Conservation (phyloP, 2,113 vertebrate genomes). For the Callocephalon fimbriatum region DNA sequence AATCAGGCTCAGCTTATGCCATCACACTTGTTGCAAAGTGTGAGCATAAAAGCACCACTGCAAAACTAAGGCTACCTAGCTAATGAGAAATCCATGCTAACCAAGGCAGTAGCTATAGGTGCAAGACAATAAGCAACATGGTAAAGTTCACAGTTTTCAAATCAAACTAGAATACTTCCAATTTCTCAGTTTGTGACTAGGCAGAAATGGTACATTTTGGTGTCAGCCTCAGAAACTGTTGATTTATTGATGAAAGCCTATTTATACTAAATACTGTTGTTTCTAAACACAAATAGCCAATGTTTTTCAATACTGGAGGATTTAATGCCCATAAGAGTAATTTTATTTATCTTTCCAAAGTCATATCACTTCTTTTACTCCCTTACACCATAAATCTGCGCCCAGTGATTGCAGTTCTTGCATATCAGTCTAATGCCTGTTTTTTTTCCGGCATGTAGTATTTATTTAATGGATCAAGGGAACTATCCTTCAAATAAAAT, state of each 20-base stretch:
- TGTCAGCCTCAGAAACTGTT: neutral
- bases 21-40: neutral
- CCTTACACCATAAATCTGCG: conserved; percentile 73
- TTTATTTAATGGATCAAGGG: conserved; percentile 82
- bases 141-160: neutral
- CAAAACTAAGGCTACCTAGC: no score
- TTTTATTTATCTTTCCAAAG: conserved; percentile 75
- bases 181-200: neutral
- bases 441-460: conserved; percentile 51
- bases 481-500: conserved; percentile 77
- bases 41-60: fast-evolving
- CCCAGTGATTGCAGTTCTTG: conserved; percentile 35
- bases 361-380: conserved; percentile 75
- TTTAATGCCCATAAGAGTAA: conserved; percentile 59
- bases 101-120: no score
- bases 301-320: conserved; percentile 56
- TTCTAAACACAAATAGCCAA: conserved; percentile 64
- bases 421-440: conserved; percentile 56
- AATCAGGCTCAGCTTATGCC: fast-evolving
- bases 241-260: neutral
- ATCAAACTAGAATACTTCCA: neutral
- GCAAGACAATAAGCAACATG: neutral
- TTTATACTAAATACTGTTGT: conserved; percentile 3
- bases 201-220: neutral
- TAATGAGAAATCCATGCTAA: neutral